Evolutionary conservation across 2,113 vertebrate genomes (phyloP), one percentile per base, ranked within the genome.

Genomic region (Zingel zingel): DNA sequence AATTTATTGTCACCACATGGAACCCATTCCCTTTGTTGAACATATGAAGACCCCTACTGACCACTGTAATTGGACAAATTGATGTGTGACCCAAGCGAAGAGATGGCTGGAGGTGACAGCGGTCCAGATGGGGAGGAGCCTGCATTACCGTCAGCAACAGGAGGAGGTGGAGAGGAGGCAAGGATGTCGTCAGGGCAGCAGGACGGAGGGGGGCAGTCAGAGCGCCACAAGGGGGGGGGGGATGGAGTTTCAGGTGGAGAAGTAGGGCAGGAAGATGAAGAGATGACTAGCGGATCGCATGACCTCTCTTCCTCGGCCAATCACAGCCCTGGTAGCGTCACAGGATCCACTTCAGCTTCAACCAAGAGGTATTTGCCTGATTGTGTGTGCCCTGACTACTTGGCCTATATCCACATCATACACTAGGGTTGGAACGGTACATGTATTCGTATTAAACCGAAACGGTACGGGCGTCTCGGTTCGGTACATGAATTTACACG

Each of bases 361-460:
- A 84, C 82, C 50, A 89, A 85, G 92, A 97, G 97, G 97, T 97
- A 95, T 50, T 54, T 65, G 11, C 3, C 13, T 57, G 14, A 57
- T 23, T 72, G n/a, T 0, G 3, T 63, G 19, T 59, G 5, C 11
- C 10, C 15, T 62, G 21, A 68, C 5, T 36, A 15, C 2, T 67
- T 30, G 1, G 8, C 2, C 0, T 43, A 2, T 62, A 4, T 63
- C 43, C 0, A 45, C 18, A 1, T 63, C 23, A 53, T 14, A 65
- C 27, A 16, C 33, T n/a, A n/a, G n/a, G n/a, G n/a, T n/a, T n/a
- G n/a, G n/a, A n/a, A n/a, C n/a, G n/a, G n/a, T n/a, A n/a, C n/a
- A n/a, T n/a, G n/a, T n/a, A n/a, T n/a, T n/a, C n/a, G n/a, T n/a
- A n/a, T n/a, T n/a, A n/a, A n/a, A n/a, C n/a, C n/a, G n/a, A n/a